A percentile compares a stretch with the other conserved stretches of the same genome.
Evolutionary conservation across 2,888 invertebrate species (phyloP).

Genomic region (Mythimna impura): DNA sequence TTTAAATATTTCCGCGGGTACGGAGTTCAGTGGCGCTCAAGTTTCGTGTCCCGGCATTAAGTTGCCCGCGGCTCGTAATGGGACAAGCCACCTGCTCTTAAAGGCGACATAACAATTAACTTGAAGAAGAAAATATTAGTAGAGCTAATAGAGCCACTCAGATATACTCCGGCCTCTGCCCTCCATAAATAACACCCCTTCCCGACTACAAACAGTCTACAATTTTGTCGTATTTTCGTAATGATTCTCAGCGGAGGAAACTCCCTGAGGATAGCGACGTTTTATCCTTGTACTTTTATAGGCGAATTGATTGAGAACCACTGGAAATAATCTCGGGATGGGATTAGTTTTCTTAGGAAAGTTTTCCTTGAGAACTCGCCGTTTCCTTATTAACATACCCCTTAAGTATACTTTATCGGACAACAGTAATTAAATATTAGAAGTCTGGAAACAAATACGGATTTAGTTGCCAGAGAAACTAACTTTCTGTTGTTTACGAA

Average conservation of each 20-base stretch:
- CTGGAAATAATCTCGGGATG: slow-evolving; percentile 83
- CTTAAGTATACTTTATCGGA: slow-evolving; percentile 75
- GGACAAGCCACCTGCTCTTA: slow-evolving; percentile 88
- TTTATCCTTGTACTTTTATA: slow-evolving; percentile 84
- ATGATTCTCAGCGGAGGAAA: slow-evolving; percentile 82
- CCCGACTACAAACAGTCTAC: slow-evolving; percentile 78
- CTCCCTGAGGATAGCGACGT: slow-evolving; percentile 75
- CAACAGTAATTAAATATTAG: slow-evolving; percentile 77
- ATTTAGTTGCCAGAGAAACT: slow-evolving; percentile 18
- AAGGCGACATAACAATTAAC: slow-evolving; percentile 90
- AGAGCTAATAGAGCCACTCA: slow-evolving; percentile 87
- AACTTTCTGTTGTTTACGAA: slow-evolving; percentile 41
- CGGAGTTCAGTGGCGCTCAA: slow-evolving; percentile 79
- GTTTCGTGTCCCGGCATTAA: slow-evolving; percentile 84
- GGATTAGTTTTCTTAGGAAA: slow-evolving; percentile 84
- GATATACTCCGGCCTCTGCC: slow-evolving; percentile 85
- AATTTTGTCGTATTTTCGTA: slow-evolving; percentile 88
- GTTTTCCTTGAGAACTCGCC: slow-evolving; percentile 72
- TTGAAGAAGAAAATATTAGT: slow-evolving; percentile 89
- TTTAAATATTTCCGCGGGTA: slow-evolving; percentile 87
- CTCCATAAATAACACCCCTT: slow-evolving; percentile 88
- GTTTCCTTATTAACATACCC: slow-evolving; percentile 81
- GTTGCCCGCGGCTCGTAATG: slow-evolving; percentile 85
- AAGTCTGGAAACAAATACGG: slow-evolving; percentile 52
- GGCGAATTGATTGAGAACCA: slow-evolving; percentile 85